Conservation (phyloP, 2,113 vertebrate genomes). For the Ramphastos sulfuratus region DNA sequence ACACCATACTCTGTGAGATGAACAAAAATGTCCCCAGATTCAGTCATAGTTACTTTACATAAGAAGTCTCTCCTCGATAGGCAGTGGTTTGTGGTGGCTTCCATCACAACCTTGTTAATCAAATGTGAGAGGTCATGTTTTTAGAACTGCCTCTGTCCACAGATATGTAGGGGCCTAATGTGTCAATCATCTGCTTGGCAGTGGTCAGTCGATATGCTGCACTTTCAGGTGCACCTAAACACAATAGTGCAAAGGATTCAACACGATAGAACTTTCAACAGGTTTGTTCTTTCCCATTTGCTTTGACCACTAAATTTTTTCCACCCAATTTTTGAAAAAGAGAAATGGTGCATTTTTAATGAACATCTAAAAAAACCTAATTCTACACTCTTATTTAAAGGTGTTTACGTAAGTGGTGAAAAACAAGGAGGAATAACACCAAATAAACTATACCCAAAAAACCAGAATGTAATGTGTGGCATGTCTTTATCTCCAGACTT, state of each 20-base stretch:
- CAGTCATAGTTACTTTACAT: background rate
- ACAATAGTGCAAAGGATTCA: background rate
- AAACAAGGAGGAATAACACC: background rate
- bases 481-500: background rate
- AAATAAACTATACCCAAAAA: background rate
- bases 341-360: background rate
- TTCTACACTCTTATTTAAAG: background rate
- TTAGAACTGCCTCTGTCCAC: background rate
- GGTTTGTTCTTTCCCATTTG: background rate
- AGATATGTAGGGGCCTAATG: background rate
- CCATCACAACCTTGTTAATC: background rate
- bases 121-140: background rate
- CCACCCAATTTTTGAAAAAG: background rate
- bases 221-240: background rate
- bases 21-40: background rate
- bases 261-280: background rate
- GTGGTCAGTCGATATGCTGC: background rate
- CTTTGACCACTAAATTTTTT: background rate
- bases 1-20: accelerated
- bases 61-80: background rate
- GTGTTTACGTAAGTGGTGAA: background rate
- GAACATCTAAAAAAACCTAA: background rate
- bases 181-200: background rate
- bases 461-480: background rate
- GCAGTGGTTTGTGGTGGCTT: background rate